phyloP scores from a whole-genome alignment of 1,140 invertebrate genomes.

The Drosophila orosa region DNA sequence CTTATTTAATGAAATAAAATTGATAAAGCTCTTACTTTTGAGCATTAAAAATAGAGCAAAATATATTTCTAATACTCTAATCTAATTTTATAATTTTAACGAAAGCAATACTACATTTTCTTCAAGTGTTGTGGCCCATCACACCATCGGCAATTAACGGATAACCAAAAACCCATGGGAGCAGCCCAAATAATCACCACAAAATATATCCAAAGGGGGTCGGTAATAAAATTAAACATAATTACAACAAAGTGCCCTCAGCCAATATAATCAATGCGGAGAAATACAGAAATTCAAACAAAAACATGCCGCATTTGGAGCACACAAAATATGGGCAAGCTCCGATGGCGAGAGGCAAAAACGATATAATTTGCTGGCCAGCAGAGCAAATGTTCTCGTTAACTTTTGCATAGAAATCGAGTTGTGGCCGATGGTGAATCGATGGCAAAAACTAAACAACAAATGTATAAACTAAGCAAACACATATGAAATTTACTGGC shows the following conservation, averaged over 20 bases:
- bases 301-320: constrained; percentile 19
- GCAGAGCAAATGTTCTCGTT: constrained; percentile 65
- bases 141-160: constrained; percentile 37
- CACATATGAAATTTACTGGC: constrained; percentile 44
- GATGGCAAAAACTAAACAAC: constrained; percentile 68
- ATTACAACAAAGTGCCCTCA: constrained; percentile 64
- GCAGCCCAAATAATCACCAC: constrained; percentile 41
- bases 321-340: constrained; percentile 15
- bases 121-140: neutral
- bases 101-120: neutral
- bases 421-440: constrained; percentile 62
- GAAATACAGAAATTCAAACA: constrained; percentile 15
- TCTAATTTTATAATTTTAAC: neutral
- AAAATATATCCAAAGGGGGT: constrained; percentile 21
- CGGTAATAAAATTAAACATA: constrained; percentile 80
- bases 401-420: constrained; percentile 43
- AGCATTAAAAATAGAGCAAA: neutral
- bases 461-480: constrained; percentile 54
- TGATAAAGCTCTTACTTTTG: neutral
- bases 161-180: constrained; percentile 34
- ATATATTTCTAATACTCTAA: neutral
- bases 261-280: constrained; percentile 50
- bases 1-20: no score
- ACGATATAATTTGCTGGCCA: constrained; percentile 68
- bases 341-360: constrained; percentile 42